A percentile compares a stretch with the other conserved stretches of the same genome.
Conservation (phyloP, 2,888 invertebrate genomes). For the Stramonita haemastoma region DNA sequence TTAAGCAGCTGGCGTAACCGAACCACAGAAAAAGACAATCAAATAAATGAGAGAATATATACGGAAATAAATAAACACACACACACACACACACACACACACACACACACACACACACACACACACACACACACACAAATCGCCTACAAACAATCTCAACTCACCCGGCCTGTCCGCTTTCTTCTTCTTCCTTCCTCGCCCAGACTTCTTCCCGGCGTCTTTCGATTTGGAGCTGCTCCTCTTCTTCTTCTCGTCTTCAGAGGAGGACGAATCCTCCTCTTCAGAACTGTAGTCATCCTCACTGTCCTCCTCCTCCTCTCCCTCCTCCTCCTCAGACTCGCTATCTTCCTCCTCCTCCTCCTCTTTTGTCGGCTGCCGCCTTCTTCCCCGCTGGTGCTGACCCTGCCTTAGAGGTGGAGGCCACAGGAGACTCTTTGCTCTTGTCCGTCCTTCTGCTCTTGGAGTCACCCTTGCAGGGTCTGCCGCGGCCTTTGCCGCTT, state of each 20-base stretch:
- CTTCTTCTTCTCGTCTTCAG: constrained; percentile 39
- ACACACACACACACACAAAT: not conserved
- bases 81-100: not conserved
- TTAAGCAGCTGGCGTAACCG: too few species aligned
- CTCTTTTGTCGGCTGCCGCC: not conserved
- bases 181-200: constrained; percentile 27
- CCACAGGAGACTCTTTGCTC: not conserved
- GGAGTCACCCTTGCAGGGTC: constrained; percentile 1
- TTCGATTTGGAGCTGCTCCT: constrained; percentile 42
- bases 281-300: constrained; percentile 38
- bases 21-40: too few species aligned
- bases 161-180: constrained; percentile 21
- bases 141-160: not conserved
- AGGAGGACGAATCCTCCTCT: constrained; percentile 30
- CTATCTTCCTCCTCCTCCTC: constrained; percentile 33
- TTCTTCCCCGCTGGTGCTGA: not conserved
- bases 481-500: constrained; percentile 24
- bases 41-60: too few species aligned
- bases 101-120: not conserved
- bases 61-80: not conserved
- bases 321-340: constrained; percentile 27
- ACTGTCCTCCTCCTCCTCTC: constrained; percentile 31
- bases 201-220: constrained; percentile 32
- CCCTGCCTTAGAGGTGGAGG: not conserved
- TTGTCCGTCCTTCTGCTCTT: not conserved